Evolutionary conservation across 2,888 invertebrate species (phyloP).

Genomic region (Subacronicta megacephala): DNA sequence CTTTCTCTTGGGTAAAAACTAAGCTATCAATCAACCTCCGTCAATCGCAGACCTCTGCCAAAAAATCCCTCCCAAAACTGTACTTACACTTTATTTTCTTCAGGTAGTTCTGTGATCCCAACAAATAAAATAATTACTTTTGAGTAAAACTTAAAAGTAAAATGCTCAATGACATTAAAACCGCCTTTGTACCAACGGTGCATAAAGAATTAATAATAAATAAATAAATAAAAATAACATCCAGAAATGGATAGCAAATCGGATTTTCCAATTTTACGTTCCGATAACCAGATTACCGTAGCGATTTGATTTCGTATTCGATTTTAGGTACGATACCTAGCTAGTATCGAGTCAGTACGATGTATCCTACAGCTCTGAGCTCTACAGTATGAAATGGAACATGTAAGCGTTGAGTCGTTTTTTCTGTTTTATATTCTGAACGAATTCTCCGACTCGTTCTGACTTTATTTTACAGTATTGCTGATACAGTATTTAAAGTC

Average conservation of each 20-base stretch:
- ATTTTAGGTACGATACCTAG: constrained; percentile 17
- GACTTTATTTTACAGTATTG: constrained; percentile 23
- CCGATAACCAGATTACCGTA: constrained; percentile 24
- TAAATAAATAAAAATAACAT: constrained; percentile 5
- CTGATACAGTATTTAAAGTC: constrained; percentile 11
- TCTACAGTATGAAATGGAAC: constrained; percentile 33
- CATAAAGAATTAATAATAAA: too few relatives aligned
- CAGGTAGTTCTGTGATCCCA: not conserved
- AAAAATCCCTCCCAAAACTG: not conserved
- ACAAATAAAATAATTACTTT: constrained; percentile 24
- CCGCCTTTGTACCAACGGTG: too few relatives aligned
- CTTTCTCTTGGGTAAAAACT: not conserved
- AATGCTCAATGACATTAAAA: too few relatives aligned
- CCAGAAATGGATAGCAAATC: constrained; percentile 33
- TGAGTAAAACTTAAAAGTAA: too few relatives aligned
- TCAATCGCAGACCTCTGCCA: not conserved
- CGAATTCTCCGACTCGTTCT: constrained; percentile 12
- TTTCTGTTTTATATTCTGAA: constrained; percentile 41
- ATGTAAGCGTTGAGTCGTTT: constrained; percentile 18
- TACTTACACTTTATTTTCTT: not conserved
- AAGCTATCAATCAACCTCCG: not conserved
- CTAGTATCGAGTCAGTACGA: constrained; percentile 16
- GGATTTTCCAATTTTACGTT: constrained; percentile 47
- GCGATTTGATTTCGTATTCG: constrained; percentile 41
- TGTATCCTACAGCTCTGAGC: constrained; percentile 6